phyloP scores from a whole-genome alignment of 1,140 invertebrate genomes.

The Caerostris extrusa region DNA sequence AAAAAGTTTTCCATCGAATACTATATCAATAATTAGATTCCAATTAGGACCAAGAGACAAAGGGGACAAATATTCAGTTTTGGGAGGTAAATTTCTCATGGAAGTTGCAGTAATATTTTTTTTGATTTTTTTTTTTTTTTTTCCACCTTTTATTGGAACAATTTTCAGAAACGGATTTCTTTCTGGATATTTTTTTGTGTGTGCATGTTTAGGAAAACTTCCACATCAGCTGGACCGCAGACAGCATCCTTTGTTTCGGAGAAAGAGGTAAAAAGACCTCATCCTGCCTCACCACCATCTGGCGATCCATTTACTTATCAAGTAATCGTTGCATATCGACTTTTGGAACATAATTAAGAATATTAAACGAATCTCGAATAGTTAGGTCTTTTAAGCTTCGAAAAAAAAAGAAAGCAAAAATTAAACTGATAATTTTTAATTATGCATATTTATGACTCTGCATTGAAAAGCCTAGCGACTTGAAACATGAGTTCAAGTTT shows the following conservation, averaged over 20 bases:
- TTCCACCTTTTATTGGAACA: not conserved
- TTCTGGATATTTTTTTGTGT: not conserved
- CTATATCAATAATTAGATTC: constrained; percentile 68
- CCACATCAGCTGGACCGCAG: constrained; percentile 31
- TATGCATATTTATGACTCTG: too few relatives aligned
- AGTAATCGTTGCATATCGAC: constrained; percentile 6
- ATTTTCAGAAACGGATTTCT: not conserved
- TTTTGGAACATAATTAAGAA: constrained; percentile 27
- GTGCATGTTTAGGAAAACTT: not conserved
- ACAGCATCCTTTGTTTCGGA: constrained; percentile 30
- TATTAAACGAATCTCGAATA: too few relatives aligned
- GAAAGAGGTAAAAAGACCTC: not conserved
- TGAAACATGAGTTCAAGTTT: too few relatives aligned
- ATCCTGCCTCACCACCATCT: constrained; percentile 41
- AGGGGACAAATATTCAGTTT: constrained; percentile 48
- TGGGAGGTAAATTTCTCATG: constrained; percentile 52
- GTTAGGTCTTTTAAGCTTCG: too few relatives aligned
- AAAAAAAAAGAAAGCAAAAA: too few relatives aligned
- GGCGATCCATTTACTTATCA: constrained; percentile 41
- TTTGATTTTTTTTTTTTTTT: not conserved
- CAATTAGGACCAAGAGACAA: constrained; percentile 54
- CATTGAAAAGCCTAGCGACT: too few relatives aligned
- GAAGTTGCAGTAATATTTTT: constrained; percentile 6
- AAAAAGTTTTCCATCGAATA: constrained; percentile 51
- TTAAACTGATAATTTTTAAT: too few relatives aligned